Base-by-base conservation (phyloP, 1,140 invertebrate genomes). In the Drosophila paulistorum region DNA sequence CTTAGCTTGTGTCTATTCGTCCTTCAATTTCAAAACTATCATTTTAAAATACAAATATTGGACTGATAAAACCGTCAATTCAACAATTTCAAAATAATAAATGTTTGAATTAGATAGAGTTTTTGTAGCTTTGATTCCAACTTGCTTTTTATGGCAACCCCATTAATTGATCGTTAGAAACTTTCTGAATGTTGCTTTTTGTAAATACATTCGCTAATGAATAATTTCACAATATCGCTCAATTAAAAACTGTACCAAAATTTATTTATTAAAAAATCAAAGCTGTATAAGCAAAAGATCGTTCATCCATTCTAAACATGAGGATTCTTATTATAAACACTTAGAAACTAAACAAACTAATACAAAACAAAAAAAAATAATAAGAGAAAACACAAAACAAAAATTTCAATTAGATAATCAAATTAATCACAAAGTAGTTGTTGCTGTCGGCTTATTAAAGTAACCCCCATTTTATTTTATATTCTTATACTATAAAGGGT, bases 231-330 rank as follows among this genome's bases (percentile, higher is more conserved):
- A 39, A 13, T 39, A 13, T 39, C 11, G 4, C 45, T 9, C 0
- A 62, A 23, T 33, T 10, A 67, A 41, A 72, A 63, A 35, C 45
- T 74, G 26, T 74, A 75, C 73, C 73, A 75, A 75, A 75, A 41
- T 60, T 5, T 33, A 39, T 48, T 75, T 75, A 75, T 75, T 68
- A 58, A 33, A 17, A 75, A 74, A 75, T 61, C 58, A 67, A 62
- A 62, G 37, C 72, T 75, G 61, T 37, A 67, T 51, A 74, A 60
- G 66, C 70, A 60, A 59, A 55, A 14, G 33, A 60, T 39, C 37
- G 37, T 39, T 39, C 37, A 39, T 39, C 37, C 37, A 5, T 13
- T 39, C 10, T 39, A 39, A 11, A 39, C 11, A 13, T 13, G 37
- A 39, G 37, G 37, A 60, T 20, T 39, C 37, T 39, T 35, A 60